phyloP scores from a whole-genome alignment of 2,113 vertebrate species.

The Odontesthes bonariensis region DNA sequence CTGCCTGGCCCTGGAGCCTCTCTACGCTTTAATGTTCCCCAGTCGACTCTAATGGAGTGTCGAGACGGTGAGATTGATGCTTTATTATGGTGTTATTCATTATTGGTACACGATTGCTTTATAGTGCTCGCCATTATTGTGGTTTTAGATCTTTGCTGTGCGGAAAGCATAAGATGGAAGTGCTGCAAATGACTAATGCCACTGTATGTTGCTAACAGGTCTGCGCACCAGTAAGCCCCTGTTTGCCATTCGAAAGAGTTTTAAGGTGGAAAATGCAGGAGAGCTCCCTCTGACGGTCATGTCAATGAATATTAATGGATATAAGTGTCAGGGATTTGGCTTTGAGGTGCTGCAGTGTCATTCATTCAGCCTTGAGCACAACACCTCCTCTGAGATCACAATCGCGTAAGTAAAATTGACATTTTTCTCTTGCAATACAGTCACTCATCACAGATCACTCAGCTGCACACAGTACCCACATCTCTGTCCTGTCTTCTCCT shows the following conservation, averaged over 20 bases:
- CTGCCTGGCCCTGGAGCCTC: constrained; percentile 91
- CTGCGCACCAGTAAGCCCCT: constrained; percentile 92
- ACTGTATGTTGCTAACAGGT: constrained; percentile 74
- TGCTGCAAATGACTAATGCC: not conserved
- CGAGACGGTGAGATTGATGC: constrained; percentile 87
- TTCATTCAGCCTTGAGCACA: constrained; percentile 89
- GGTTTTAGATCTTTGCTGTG: not conserved
- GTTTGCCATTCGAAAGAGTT: constrained; percentile 92
- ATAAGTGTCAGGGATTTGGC: constrained; percentile 95
- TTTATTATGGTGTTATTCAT: not conserved
- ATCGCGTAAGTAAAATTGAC: constrained; percentile 87
- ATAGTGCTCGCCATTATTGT: not conserved
- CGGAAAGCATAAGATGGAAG: not conserved
- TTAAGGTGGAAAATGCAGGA: constrained; percentile 96
- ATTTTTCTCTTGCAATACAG: not conserved
- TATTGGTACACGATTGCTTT: not conserved
- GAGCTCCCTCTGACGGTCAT: constrained; percentile 92
- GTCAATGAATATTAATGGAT: constrained; percentile 97
- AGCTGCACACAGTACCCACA: not conserved
- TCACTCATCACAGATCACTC: too few relatives aligned
- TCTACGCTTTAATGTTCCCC: constrained; percentile 95
- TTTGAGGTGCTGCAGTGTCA: constrained; percentile 95
- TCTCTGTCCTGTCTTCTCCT: not conserved
- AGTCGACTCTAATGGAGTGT: constrained; percentile 97
- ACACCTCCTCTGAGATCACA: constrained; percentile 92